Base-by-base conservation (phyloP, 2,888 invertebrate species). In the Hydraecia micacea region DNA sequence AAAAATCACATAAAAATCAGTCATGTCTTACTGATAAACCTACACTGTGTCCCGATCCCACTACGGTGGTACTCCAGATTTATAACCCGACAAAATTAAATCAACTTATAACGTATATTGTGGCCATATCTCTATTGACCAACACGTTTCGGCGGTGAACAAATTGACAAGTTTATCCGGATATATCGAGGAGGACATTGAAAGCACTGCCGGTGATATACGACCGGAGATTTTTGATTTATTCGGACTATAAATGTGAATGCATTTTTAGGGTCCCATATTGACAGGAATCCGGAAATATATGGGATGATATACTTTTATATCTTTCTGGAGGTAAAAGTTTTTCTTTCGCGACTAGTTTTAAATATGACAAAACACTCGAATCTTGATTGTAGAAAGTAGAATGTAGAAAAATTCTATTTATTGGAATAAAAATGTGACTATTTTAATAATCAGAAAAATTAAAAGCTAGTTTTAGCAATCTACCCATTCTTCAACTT, bases 51-150 rank as follows among this genome's bases (percentile, higher is more conserved):
- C 85, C 13, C 72, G 73, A 76, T 81, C 77, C 78, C 76, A 60
- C 84, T 85, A 75, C 25, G 85, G 86, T 83, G 81, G 86, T 86
- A 86, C 88, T 84, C 89, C 83, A 91, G 93, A 95, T 94, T 93
- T 94, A 94, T 93, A 93, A 94, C 91, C 92, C 93, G 92, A 91
- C 94, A 91, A 94, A 95, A 94, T 94, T 89, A 90, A 93, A 94
- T 93, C 90, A 92, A 92, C 93, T 87, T 92, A 88, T 91, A 93
- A 93, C 91, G 89, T 91, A 91, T 91, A 88, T 89, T 86, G 90
- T 88, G 89, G 74, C 88, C 89, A 85, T 90, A 90, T 90, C 88
- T 87, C 89, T 88, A 90, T 90, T 87, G 88, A 86, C 91, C 92
- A 90, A 91, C 92, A 89, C 91, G 89, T 92, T 92, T 93, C 91